Conservation (phyloP, 2,113 vertebrate genomes). For the Urocynchramus pylzowi region DNA sequence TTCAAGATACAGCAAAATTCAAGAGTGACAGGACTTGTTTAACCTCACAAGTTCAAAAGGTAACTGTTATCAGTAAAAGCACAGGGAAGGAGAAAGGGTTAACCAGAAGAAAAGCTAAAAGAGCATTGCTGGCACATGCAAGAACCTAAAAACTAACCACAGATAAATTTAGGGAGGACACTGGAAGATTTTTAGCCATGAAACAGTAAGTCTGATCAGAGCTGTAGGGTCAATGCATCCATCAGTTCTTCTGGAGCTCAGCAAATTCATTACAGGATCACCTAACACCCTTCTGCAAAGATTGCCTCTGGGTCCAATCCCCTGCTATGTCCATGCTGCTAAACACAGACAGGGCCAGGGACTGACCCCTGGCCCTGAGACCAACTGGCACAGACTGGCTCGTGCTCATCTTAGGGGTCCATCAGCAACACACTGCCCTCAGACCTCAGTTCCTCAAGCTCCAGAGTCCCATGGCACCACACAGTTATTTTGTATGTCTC, state of each 20-base stretch:
- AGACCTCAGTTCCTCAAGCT: neutral
- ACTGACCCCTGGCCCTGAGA: neutral
- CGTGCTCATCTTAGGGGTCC: neutral
- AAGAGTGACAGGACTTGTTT: neutral
- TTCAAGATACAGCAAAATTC: neutral
- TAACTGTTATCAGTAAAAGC: neutral
- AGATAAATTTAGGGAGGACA: neutral
- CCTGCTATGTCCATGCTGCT: neutral
- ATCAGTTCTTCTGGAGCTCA: neutral
- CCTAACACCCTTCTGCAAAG: neutral
- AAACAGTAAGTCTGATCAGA: neutral
- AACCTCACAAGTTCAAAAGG: neutral
- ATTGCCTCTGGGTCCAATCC: neutral
- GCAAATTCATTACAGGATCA: neutral
- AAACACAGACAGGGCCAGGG: neutral
- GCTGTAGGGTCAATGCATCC: neutral
- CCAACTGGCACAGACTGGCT: neutral
- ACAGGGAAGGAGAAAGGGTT: neutral
- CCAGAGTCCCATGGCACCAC: neutral
- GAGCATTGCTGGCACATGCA: neutral
- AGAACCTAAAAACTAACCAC: neutral
- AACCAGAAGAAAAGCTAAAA: neutral
- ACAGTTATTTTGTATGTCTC: neutral
- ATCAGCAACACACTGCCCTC: neutral
- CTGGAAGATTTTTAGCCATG: neutral